Evolutionary conservation across 2,888 invertebrate species (phyloP).

Genomic region (Mantis religiosa): DNA sequence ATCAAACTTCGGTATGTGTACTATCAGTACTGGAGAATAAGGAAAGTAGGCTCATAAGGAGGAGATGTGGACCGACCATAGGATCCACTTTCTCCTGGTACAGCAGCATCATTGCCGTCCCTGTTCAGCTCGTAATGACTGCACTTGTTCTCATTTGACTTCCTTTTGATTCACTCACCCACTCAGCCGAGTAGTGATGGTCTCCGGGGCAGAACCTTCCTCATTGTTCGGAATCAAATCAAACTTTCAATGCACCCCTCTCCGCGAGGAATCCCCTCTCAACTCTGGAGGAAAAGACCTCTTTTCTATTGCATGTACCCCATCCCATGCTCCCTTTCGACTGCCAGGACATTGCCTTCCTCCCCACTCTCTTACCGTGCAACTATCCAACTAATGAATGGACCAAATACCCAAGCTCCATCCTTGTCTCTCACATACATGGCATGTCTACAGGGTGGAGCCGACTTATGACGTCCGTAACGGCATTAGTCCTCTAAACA

Average conservation of each 20-base stretch:
- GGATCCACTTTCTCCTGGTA: neutral
- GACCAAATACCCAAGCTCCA: neutral
- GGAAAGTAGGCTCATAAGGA: no score
- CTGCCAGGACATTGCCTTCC: neutral
- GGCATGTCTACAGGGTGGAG: neutral
- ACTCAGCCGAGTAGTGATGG: neutral
- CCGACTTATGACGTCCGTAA: neutral
- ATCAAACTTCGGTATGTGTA: no score
- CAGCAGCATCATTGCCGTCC: slow-evolving; percentile 2
- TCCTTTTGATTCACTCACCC: slow-evolving; percentile 24
- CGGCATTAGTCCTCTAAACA: neutral
- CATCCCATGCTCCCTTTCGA: neutral
- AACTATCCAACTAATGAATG: slow-evolving; percentile 29
- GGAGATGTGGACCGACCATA: neutral
- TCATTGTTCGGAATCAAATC: slow-evolving; percentile 27
- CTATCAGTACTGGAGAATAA: no score
- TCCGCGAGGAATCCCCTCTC: neutral
- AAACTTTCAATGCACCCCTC: slow-evolving; percentile 23
- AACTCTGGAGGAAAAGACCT: neutral
- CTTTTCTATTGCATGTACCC: neutral
- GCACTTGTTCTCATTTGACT: slow-evolving; percentile 31
- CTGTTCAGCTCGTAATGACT: slow-evolving; percentile 24
- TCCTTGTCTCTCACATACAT: neutral
- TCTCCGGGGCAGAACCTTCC: neutral
- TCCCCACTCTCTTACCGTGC: neutral